Percentiles rank a stretch among this genome's conserved stretches.
These are phyloP conservation scores for Hyperopisus bebe DNA, from an alignment of 2,113 vertebrate genomes.

Conservation along the genomic window DNA sequence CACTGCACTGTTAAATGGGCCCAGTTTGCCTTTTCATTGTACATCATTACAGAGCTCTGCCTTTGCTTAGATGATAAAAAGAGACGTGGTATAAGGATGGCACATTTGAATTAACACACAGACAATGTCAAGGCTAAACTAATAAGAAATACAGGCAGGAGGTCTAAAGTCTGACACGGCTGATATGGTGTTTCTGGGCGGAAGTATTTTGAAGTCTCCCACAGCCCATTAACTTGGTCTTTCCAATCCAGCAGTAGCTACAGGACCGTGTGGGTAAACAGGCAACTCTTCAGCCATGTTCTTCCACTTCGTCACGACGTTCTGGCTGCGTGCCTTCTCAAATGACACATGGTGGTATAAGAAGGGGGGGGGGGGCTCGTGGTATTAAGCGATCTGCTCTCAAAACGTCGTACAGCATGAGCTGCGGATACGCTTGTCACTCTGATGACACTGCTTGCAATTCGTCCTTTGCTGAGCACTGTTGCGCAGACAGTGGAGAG, in stretches of 20 bases:
- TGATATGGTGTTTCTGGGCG: slow-evolving; percentile 44
- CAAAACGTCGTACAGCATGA: neutral
- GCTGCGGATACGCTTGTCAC: neutral
- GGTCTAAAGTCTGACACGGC: slow-evolving; percentile 43
- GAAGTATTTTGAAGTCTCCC: slow-evolving; percentile 49
- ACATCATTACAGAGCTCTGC: neutral
- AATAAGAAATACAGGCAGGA: slow-evolving; percentile 45
- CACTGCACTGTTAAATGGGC: neutral
- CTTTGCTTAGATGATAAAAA: neutral
- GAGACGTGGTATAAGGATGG: neutral
- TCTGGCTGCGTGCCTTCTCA: slow-evolving; percentile 32
- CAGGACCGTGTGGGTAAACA: slow-evolving; percentile 30
- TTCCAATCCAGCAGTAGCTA: slow-evolving; percentile 27
- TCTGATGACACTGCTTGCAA: neutral
- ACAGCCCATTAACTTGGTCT: slow-evolving; percentile 35
- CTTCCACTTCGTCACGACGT: slow-evolving; percentile 17
- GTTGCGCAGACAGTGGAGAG: neutral
- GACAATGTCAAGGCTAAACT: slow-evolving; percentile 43
- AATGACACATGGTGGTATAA: slow-evolving; percentile 38
- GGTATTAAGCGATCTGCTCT: neutral
- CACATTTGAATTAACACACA: slow-evolving; percentile 14
- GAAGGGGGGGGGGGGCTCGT: neutral
- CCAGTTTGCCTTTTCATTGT: neutral
- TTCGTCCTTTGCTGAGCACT: neutral
- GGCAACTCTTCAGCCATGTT: slow-evolving; percentile 23